Percentiles rank a stretch among this genome's conserved stretches.
phyloP scores from a whole-genome alignment of 2,797 vertebrate genomes.

The Bradypus variegatus region DNA sequence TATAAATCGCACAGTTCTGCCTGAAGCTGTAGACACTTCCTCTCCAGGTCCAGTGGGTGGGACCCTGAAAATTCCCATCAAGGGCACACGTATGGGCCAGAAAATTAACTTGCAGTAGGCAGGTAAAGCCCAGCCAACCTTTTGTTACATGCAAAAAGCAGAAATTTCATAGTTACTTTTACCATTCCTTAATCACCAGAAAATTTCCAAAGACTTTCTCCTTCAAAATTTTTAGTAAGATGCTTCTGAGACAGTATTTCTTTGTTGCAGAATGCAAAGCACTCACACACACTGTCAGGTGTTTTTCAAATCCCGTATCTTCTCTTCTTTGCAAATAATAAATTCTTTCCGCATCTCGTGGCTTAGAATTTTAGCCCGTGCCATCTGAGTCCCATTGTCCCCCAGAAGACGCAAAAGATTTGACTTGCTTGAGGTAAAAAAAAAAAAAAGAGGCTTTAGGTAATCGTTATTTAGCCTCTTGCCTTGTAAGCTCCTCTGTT shows the following conservation, averaged over 20 bases:
- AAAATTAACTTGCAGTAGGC: no score
- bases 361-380: accelerated
- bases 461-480: not conserved
- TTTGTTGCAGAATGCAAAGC: no score
- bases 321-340: no score
- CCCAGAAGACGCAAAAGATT: accelerated
- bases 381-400: accelerated
- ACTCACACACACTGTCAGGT: no score
- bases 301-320: no score
- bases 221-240: no score
- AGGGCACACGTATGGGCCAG: accelerated
- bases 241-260: no score
- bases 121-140: no score
- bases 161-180: accelerated
- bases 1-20: accelerated
- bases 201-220: not conserved
- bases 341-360: accelerated
- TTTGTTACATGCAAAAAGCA: accelerated
- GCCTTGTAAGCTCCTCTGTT: no score
- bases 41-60: accelerated
- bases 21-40: accelerated
- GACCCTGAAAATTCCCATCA: accelerated
- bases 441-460: not conserved
- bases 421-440: not conserved
- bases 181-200: not conserved